Base-by-base conservation (phyloP, 2,888 invertebrate species). In the Coleophora flavipennella region DNA sequence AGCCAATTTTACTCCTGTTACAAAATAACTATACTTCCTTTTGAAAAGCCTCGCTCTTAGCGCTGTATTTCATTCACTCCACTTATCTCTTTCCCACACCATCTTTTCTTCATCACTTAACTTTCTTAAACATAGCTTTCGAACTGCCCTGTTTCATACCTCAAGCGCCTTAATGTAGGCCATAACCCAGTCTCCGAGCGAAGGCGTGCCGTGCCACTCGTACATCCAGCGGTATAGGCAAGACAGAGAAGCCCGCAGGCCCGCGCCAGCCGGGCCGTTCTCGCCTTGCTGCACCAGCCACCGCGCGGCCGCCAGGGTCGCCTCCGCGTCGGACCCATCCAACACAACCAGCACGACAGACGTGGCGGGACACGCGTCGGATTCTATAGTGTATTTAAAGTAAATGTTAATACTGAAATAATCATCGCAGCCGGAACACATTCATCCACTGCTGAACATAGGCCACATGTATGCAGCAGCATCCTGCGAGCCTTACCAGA, bases 171-270 rank as follows among this genome's bases (percentile, higher is more conserved):
- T 85, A 55, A 93, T 87, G 48, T 91, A 89, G 2, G 89, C 87
- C 54, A 90, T 72, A 1, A 92, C 87, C 87, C 92, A 90, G 8
- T 87, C 79, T 20, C 89, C 88, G 0, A 93, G 74, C 34, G 88
- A 87, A 2, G 89, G 86, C 0, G 89, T 89, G 44, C 86, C 86
- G 14, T 86, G 86, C 85, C 90, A 90, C 39, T 85, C 80, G 1
- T 85, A 79, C 40, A 91, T 65, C 92, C 92, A 93, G n/a, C 74
- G 75, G 55, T 91, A 92, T 1, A 93, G 73, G 35, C 89, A 86
- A 13, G 84, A 80, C 2, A 93, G 74, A 0, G 91, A 89, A 36
- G 87, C 86, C 12, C 87, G 84, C 8, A 92, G 77, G 28, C 87
- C 87, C 1, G 80, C 77, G 9, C 87, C 87, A 0, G 67, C 71